phyloP scores from a whole-genome alignment of 2,888 invertebrate species.

The Cybosia mesomella region DNA sequence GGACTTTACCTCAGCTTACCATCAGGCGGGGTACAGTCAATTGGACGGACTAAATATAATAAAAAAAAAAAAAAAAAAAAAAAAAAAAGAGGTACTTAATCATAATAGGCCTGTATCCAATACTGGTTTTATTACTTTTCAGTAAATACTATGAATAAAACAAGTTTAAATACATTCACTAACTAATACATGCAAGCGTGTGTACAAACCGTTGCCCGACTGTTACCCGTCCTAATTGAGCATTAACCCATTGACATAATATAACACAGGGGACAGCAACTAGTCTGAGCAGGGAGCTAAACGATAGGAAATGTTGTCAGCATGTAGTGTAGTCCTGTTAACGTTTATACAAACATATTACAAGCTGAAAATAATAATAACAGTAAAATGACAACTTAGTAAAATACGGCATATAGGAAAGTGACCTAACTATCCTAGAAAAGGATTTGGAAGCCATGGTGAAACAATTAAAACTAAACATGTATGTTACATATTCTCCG shows the following conservation, averaged over 20 bases:
- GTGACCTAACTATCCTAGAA: not conserved
- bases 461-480: not conserved
- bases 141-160: conserved; percentile 8
- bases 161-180: conserved; percentile 20
- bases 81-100: too few relatives aligned
- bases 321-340: not conserved
- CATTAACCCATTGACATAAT: conserved; percentile 70
- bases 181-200: not conserved
- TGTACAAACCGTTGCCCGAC: conserved; percentile 23
- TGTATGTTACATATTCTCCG: not conserved
- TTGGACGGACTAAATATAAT: too few relatives aligned
- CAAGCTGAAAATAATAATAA: too few relatives aligned
- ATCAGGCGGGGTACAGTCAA: too few relatives aligned
- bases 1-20: too few relatives aligned
- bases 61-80: too few relatives aligned
- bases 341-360: not conserved
- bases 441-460: not conserved
- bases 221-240: conserved; percentile 61
- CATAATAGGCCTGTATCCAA: not conserved
- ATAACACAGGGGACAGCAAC: conserved; percentile 52
- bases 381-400: not conserved
- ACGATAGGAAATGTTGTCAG: conserved; percentile 15
- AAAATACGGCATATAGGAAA: not conserved
- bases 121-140: not conserved
- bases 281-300: conserved; percentile 24